Evolutionary conservation across 2,888 invertebrate genomes (phyloP).

Genomic region (Scaptomyza flava): DNA sequence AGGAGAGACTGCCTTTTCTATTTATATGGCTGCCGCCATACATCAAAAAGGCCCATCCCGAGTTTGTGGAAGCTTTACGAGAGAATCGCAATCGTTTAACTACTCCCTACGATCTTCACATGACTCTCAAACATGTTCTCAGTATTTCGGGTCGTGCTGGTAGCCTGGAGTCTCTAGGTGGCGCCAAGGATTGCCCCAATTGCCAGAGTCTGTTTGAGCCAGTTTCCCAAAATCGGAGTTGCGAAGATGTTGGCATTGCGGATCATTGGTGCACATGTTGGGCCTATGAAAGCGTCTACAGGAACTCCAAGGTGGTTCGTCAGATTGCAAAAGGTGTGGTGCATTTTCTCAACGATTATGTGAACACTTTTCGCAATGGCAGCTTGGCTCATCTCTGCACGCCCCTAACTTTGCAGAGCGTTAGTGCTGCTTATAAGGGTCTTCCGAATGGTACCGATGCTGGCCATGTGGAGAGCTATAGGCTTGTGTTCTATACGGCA

Average conservation of each 20-base stretch:
- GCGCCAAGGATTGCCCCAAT: constrained; percentile 86
- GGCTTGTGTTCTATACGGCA: constrained; percentile 88
- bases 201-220: constrained; percentile 88
- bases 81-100: constrained; percentile 88
- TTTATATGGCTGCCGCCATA: constrained; percentile 88
- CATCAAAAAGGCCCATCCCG: constrained; percentile 86
- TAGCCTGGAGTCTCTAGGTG: constrained; percentile 44
- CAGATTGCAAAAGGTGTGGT: constrained; percentile 85
- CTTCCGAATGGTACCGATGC: constrained; percentile 43
- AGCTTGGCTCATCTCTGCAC: constrained; percentile 85
- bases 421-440: constrained; percentile 86
- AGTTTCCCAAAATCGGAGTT: constrained; percentile 87
- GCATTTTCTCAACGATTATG: constrained; percentile 79
- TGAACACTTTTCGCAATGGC: constrained; percentile 78
- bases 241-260: constrained; percentile 88
- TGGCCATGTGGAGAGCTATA: constrained; percentile 84
- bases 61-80: constrained; percentile 86
- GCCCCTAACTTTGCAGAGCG: constrained; percentile 85
- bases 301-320: constrained; percentile 85
- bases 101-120: constrained; percentile 91
- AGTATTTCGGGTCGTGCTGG: constrained; percentile 85
- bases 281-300: constrained; percentile 84
- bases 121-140: constrained; percentile 89
- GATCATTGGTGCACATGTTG: constrained; percentile 92
- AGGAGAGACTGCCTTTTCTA: constrained; percentile 91